Percentiles rank a stretch among this genome's conserved stretches.
Evolutionary conservation across 2,797 vertebrate species (phyloP).

Genomic region (Antrozous pallidus): DNA sequence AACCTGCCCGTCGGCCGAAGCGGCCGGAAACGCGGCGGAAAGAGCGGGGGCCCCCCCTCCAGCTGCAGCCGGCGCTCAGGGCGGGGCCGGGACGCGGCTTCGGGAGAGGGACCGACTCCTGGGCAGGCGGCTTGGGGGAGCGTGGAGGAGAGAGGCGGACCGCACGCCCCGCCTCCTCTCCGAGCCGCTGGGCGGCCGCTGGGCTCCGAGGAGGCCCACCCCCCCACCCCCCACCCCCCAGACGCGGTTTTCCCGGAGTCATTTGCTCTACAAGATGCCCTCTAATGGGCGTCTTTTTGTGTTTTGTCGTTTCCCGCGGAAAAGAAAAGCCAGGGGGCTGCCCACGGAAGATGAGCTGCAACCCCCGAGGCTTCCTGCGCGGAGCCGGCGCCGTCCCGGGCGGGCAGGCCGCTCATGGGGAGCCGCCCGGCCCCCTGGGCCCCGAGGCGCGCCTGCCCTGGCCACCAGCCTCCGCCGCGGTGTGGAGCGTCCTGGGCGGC

Average conservation of each 20-base stretch:
- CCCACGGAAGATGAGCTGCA: conserved; percentile 72
- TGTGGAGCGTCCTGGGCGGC: background rate
- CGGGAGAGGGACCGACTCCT: too few relatives aligned
- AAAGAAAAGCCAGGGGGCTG: conserved; percentile 54
- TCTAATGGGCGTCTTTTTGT: conserved; percentile 58
- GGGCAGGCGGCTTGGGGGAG: background rate
- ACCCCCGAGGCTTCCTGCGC: background rate
- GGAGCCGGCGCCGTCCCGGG: too few relatives aligned
- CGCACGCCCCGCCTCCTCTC: too few relatives aligned
- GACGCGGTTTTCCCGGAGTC: conserved; percentile 70
- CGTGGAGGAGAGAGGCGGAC: background rate
- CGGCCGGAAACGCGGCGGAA: too few relatives aligned
- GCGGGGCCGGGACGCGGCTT: too few relatives aligned
- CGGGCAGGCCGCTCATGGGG: too few relatives aligned
- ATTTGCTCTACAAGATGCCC: conserved; percentile 70
- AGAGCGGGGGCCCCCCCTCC: too few relatives aligned
- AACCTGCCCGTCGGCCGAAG: too few relatives aligned
- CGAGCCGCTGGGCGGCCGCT: too few relatives aligned
- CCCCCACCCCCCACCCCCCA: conserved; percentile 40
- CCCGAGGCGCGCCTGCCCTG: background rate
- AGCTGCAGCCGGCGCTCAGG: too few relatives aligned
- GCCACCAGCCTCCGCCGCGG: background rate
- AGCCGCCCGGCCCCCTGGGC: too few relatives aligned
- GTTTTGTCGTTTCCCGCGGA: conserved; percentile 26
- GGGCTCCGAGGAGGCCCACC: too few relatives aligned